Evolutionary conservation across 2,888 invertebrate genomes (phyloP), one percentile per base, ranked within the genome.

Genomic region (Dendrolimus pini): DNA sequence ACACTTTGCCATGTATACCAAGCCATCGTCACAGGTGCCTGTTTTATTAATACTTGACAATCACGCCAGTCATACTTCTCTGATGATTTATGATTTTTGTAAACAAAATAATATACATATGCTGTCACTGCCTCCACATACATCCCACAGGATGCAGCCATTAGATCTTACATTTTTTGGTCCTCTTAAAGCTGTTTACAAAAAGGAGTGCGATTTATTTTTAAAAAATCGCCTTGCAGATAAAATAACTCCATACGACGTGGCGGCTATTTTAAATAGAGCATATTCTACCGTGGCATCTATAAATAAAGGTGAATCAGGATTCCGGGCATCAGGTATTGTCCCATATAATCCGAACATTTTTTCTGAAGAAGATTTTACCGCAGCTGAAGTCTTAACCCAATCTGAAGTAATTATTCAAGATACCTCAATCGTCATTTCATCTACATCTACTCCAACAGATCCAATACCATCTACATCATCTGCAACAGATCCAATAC

Each of bases 31-130:
- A 55, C 62, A 65, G 30, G 58, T 63, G 56, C 62, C 65, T 9
- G 62, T 75, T 18, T 59, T 76, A 7, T 59, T 78, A 53, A 65
- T 77, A 55, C 55, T 75, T 53, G 75, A 78, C 56, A 75, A 74
- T 58, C 73, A 77, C 59, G 60, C 58, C 14, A 72, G 70, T 57
- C 72, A 75, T 62, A 68, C 65, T 61, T 65, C 66, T 61, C 60
- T 73, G 9, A n/a, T 56, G 10, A 60, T 63, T 56, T 69, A 67
- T 56, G 65, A 74, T 53, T 68, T 63, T 58, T 73, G 67, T 56
- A 65, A 65, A n/a, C n/a, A 55, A 47, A 64, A 66, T 56, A 30
- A 61, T 47, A 59, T 65, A 54, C 14, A 58, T 55, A 61, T 60
- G 56, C 53, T 64, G 12, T 60, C 68, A 12, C 41, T 70, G n/a